Conservation (phyloP, 2,113 vertebrate genomes). For the Melanostigma gelatinosum region DNA sequence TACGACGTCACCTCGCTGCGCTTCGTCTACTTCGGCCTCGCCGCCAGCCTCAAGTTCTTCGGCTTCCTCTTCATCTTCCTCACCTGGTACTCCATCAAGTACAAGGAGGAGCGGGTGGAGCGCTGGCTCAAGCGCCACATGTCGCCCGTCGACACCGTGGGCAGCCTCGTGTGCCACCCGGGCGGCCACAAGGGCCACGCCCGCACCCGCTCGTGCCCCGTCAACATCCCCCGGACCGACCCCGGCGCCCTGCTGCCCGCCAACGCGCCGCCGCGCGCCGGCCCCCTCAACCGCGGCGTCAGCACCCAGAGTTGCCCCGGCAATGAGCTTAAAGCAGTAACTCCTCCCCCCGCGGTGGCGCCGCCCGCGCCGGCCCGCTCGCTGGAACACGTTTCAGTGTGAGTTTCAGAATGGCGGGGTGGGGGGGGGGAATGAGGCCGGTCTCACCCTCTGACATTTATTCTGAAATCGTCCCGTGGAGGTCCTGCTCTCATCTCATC, state of each 20-base stretch:
- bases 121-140: conserved; percentile 85
- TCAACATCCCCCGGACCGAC: conserved; percentile 85
- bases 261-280: conserved; percentile 33
- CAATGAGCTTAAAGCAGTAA: conserved; percentile 89
- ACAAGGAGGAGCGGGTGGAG: conserved; percentile 90
- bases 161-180: conserved; percentile 87
- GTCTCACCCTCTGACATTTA: not conserved
- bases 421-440: not conserved
- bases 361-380: conserved; percentile 73
- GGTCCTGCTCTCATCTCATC: conserved; percentile 16
- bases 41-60: conserved; percentile 96
- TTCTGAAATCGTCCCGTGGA: not conserved
- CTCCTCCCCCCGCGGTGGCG: conserved; percentile 52
- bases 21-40: conserved; percentile 98
- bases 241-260: conserved; percentile 61
- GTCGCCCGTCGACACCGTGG: conserved; percentile 90
- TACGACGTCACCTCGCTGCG: conserved; percentile 98
- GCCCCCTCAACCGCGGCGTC: conserved; percentile 76
- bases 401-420: conserved; percentile 40
- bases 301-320: conserved; percentile 90
- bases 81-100: conserved; percentile 98
- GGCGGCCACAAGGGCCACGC: conserved; percentile 86
- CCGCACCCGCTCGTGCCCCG: conserved; percentile 93
- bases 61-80: conserved; percentile 99
- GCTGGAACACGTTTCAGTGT: conserved; percentile 83